phyloP scores from a whole-genome alignment of 2,113 vertebrate genomes.

The Pungitius pungitius region DNA sequence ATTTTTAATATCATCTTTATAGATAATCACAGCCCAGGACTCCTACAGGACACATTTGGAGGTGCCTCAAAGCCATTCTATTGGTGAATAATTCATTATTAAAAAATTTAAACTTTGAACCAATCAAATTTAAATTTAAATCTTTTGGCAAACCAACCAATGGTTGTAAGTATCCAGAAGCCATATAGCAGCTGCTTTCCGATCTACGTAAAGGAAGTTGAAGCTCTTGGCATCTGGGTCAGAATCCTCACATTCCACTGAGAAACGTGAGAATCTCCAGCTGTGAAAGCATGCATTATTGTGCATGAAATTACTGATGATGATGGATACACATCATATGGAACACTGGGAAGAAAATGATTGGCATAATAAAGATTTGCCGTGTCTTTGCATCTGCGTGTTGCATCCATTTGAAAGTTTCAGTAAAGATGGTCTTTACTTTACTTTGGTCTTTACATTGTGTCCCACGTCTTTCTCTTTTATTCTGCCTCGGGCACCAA shows the following conservation, averaged over 20 bases:
- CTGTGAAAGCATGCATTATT: slow-evolving; percentile 14
- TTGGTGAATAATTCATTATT: slow-evolving; percentile 81
- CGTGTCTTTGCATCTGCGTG: not conserved
- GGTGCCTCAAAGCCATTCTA: slow-evolving; percentile 66
- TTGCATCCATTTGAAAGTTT: not conserved
- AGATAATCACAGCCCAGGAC: slow-evolving; percentile 72
- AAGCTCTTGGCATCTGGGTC: slow-evolving; percentile 5
- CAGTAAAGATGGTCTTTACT: not conserved
- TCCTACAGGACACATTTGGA: slow-evolving; percentile 63
- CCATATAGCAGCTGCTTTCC: not conserved
- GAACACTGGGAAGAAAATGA: slow-evolving; percentile 5
- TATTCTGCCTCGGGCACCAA: slow-evolving; percentile 4
- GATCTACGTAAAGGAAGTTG: slow-evolving; percentile 8
- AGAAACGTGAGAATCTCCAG: slow-evolving; percentile 5
- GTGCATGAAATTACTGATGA: slow-evolving; percentile 14
- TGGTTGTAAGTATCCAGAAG: slow-evolving; percentile 50
- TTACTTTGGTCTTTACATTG: slow-evolving; percentile 1
- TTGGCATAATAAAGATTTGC: slow-evolving; percentile 12
- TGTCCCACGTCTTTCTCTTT: slow-evolving; percentile 4
- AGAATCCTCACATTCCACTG: not conserved
- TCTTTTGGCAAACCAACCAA: slow-evolving; percentile 43
- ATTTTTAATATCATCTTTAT: slow-evolving; percentile 79
- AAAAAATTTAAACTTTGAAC: slow-evolving; percentile 78
- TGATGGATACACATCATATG: slow-evolving; percentile 32
- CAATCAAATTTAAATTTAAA: slow-evolving; percentile 75